phyloP scores from a whole-genome alignment of 2,888 invertebrate species.

The Archaeoteleia sp. region DNA sequence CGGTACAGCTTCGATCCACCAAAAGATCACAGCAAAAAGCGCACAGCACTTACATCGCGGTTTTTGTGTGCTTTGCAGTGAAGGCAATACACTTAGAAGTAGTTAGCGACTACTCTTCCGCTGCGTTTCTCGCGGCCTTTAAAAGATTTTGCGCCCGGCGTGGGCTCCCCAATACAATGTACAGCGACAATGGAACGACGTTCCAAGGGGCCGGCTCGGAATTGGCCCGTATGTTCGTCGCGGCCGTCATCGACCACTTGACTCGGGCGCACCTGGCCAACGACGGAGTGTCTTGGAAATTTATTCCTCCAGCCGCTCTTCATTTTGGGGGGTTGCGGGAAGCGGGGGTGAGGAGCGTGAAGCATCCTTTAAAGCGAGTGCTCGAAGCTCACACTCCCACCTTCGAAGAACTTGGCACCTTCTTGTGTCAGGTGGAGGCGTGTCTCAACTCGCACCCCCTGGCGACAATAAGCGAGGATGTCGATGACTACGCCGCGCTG shows the following conservation, averaged over 20 bases:
- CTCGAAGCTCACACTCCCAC: not conserved
- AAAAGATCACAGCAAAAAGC: no score
- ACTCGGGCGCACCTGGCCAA: no score
- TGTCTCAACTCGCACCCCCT: conserved; percentile 4
- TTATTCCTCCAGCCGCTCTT: conserved; percentile 7
- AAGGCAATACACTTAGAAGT: conserved; percentile 58
- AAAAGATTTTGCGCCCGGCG: conserved; percentile 55
- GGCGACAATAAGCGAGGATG: not conserved
- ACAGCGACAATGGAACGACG: conserved; percentile 60
- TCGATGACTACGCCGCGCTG: not conserved
- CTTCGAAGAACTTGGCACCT: conserved; percentile 10
- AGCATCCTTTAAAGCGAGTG: conserved; percentile 4
- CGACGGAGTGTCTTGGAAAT: conserved; percentile 6
- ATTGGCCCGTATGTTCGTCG: conserved; percentile 28
- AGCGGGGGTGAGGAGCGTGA: not conserved
- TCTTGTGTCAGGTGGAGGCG: not conserved
- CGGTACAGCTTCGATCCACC: no score
- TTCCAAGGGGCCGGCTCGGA: conserved; percentile 58
- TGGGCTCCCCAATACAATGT: conserved; percentile 41
- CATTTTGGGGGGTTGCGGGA: conserved; percentile 21
- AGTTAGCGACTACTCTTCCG: conserved; percentile 54
- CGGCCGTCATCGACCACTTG: no score
- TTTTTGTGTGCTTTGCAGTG: conserved; percentile 58
- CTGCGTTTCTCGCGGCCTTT: conserved; percentile 57
- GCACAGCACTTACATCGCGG: conserved; percentile 52